Evolutionary conservation across 2,113 vertebrate species (phyloP).

Genomic region (Centropristis striata): DNA sequence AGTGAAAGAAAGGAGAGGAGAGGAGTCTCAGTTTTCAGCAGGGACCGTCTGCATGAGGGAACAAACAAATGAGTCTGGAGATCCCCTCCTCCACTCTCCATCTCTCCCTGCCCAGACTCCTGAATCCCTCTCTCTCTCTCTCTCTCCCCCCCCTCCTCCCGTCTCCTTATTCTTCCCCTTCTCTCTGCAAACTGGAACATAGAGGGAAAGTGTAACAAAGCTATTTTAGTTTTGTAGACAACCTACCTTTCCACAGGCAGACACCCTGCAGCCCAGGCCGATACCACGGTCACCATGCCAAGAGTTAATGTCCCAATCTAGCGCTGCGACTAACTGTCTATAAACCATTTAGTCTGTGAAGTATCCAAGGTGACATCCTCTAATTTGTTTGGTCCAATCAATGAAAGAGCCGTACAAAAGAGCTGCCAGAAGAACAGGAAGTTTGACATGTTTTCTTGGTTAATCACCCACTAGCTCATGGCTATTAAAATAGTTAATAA

Average conservation of each 20-base stretch:
- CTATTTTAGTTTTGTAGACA: slow-evolving; percentile 73
- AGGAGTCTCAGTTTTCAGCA: slow-evolving; percentile 43
- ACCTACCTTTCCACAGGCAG: slow-evolving; percentile 63
- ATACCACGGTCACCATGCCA: slow-evolving; percentile 38
- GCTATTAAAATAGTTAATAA: no score
- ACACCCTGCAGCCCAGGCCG: slow-evolving; percentile 20
- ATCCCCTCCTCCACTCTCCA: slow-evolving; percentile 61
- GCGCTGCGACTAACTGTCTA: background rate
- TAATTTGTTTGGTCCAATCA: background rate
- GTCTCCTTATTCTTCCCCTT: slow-evolving; percentile 23
- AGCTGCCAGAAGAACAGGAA: background rate
- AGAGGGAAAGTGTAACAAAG: slow-evolving; percentile 70
- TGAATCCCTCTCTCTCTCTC: slow-evolving; percentile 37
- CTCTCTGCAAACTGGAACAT: slow-evolving; percentile 70
- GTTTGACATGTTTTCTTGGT: background rate
- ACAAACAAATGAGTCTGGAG: slow-evolving; percentile 54
- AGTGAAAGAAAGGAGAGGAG: slow-evolving; percentile 16
- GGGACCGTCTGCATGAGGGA: slow-evolving; percentile 49
- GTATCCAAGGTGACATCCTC: background rate
- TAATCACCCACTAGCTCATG: no score
- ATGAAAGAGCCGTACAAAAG: background rate
- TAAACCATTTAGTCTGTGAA: background rate
- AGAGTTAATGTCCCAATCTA: slow-evolving; percentile 5
- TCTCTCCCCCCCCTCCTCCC: slow-evolving; percentile 14
- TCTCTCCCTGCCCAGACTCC: slow-evolving; percentile 36